Conservation (phyloP, 2,113 vertebrate genomes). For the Sapajus apella region DNA sequence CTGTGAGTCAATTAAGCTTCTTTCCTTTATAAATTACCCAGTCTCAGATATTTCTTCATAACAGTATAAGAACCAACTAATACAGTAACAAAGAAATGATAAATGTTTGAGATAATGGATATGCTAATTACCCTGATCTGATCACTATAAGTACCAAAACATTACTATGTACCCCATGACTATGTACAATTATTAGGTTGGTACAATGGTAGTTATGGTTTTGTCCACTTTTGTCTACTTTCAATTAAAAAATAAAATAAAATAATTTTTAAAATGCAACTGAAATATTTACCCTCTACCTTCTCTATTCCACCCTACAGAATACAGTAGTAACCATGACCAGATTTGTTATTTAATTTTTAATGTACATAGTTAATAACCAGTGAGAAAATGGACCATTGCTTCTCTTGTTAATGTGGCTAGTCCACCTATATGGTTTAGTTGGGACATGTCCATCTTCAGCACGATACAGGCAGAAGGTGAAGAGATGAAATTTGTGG, state of each 20-base stretch:
- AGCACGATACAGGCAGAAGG: background rate
- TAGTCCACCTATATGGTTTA: background rate
- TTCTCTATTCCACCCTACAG: background rate
- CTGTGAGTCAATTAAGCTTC: too few species aligned
- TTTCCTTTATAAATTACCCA: too few species aligned
- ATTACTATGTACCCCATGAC: background rate
- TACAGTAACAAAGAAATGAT: background rate
- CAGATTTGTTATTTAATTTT: background rate
- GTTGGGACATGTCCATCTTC: background rate
- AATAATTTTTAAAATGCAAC: background rate
- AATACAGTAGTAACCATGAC: background rate
- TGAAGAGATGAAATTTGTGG: background rate
- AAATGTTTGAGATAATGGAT: background rate
- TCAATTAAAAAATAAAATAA: background rate
- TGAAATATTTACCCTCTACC: background rate
- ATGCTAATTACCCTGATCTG: background rate
- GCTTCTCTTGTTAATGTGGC: background rate
- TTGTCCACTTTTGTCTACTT: too few species aligned
- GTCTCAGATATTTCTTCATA: too few species aligned
- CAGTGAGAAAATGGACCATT: background rate
- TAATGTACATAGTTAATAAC: background rate
- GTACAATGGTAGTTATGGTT: too few species aligned
- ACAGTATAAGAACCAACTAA: too few species aligned
- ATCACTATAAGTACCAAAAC: background rate
- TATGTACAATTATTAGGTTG: background rate